Conservation (phyloP, 2,888 invertebrate genomes). For the Mythimna impura region DNA sequence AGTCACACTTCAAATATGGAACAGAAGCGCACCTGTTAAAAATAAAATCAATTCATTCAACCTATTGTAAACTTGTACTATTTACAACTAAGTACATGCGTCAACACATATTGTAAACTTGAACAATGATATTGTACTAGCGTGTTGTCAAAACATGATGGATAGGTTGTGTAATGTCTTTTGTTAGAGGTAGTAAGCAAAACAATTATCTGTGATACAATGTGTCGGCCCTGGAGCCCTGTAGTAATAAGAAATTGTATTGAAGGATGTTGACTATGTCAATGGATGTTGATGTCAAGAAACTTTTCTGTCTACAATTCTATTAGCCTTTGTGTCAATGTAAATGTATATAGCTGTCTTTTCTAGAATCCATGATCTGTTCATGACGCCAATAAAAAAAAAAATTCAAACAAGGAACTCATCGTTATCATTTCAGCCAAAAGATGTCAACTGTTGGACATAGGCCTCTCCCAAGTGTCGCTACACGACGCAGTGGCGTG, state of each 20-base stretch:
- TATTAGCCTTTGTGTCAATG: neutral
- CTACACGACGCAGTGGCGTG: too few species aligned
- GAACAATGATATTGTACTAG: conserved; percentile 53
- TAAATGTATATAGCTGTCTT: too few species aligned
- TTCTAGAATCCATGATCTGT: too few species aligned
- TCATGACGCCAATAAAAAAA: too few species aligned
- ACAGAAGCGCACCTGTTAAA: neutral
- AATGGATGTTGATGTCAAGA: neutral
- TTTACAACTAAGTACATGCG: conserved; percentile 27
- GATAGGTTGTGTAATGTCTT: conserved; percentile 32
- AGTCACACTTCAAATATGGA: conserved; percentile 14
- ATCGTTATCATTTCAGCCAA: too few species aligned
- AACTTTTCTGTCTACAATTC: too few species aligned
- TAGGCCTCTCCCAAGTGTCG: too few species aligned
- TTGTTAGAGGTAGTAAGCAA: conserved; percentile 28
- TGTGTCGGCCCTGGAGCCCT: neutral
- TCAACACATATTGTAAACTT: conserved; percentile 40
- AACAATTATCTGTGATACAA: conserved; percentile 25
- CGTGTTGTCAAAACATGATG: conserved; percentile 49
- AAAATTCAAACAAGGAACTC: too few species aligned
- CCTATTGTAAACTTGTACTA: conserved; percentile 19
- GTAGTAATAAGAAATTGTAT: neutral
- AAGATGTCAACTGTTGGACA: too few species aligned
- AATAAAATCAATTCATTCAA: conserved; percentile 20
- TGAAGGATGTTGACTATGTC: neutral